Conservation (phyloP, 1,140 invertebrate species). For the Forficula auricularia region DNA sequence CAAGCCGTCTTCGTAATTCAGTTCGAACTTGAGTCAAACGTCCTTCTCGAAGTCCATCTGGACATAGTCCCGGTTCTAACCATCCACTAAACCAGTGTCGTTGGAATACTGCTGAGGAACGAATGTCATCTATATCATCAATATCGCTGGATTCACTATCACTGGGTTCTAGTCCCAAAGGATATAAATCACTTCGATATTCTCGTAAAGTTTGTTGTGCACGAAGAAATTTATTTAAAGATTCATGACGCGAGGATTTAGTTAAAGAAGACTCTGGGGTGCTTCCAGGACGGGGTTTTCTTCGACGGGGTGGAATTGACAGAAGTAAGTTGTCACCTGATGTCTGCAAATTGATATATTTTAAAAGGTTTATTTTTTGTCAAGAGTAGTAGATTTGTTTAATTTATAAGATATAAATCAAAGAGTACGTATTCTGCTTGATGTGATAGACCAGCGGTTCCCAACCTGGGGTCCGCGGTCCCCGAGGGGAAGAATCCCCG, state of each 20-base stretch:
- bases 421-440: too few species aligned
- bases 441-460: too few species aligned
- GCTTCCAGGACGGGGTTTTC: conserved; percentile 1
- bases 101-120: conserved; percentile 12
- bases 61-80: conserved; percentile 4
- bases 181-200: conserved; percentile 23
- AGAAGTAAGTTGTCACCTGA: too few species aligned
- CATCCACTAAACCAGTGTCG: conserved; percentile 15
- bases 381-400: too few species aligned
- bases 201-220: conserved; percentile 15
- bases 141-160: conserved; percentile 11
- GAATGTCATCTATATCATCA: conserved; percentile 8
- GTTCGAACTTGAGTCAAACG: background rate
- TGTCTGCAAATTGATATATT: too few species aligned
- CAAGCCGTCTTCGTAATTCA: conserved; percentile 7
- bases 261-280: conserved; percentile 6
- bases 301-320: background rate
- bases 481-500: too few species aligned
- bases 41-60: conserved; percentile 2
- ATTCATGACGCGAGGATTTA: conserved; percentile 14
- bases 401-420: too few species aligned
- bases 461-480: too few species aligned
- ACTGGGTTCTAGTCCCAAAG: conserved; percentile 17
- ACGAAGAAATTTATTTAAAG: conserved; percentile 18
- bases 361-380: too few species aligned